Evolutionary conservation across 1,140 invertebrate species (phyloP).

Genomic region (Triops cancriformis): DNA sequence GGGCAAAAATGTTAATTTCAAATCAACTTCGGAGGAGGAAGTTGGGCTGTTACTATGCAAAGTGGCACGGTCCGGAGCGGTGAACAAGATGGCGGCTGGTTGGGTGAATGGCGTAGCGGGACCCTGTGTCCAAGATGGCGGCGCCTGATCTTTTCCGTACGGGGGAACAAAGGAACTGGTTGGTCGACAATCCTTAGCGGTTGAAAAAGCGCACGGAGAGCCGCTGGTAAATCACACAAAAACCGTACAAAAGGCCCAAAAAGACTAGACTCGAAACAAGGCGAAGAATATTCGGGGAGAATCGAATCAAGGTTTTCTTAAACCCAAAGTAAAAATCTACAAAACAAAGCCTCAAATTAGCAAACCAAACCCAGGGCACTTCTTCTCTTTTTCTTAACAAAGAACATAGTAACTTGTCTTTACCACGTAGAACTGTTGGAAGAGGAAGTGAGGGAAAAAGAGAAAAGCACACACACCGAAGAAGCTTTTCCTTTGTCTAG

Average conservation of each 20-base stretch:
- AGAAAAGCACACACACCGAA: not conserved
- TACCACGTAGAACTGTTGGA: not conserved
- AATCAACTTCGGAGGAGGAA: not conserved
- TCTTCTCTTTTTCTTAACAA: not conserved
- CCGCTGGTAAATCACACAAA: not conserved
- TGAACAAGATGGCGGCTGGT: conserved; percentile 27
- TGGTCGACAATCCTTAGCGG: not conserved
- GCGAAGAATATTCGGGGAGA: not conserved
- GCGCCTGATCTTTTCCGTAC: not conserved
- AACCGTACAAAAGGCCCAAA: not conserved
- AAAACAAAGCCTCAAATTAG: not conserved
- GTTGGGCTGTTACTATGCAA: not conserved
- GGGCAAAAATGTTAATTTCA: not conserved
- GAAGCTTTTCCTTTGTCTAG: not conserved
- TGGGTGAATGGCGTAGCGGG: conserved; percentile 1
- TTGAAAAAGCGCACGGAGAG: not conserved
- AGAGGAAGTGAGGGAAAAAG: not conserved
- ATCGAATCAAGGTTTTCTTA: not conserved
- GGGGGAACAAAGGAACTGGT: not conserved
- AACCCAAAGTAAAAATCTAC: conserved; percentile 1
- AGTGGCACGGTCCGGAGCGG: not conserved
- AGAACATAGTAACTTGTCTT: not conserved
- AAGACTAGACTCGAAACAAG: conserved; percentile 1
- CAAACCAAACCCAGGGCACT: not conserved
- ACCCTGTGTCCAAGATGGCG: conserved; percentile 23